phyloP scores from a whole-genome alignment of 2,113 vertebrate genomes.

The rabbit (Oryctolagus cuniculus) region mOryCun1.1 NC_091439.1:108236001-108236500 shows the following conservation, averaged over 20 bases:
- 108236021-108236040: too few relatives aligned
- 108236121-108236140: not conserved
- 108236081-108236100: not conserved
- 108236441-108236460: not conserved
- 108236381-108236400: conserved; percentile 1
- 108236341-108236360: not conserved
- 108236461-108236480: not conserved
- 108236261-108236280: not conserved
- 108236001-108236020: not conserved
- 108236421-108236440: not conserved
- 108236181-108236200: not conserved
- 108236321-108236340: not conserved
- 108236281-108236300: not conserved
- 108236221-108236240: not conserved
- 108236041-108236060: not conserved
- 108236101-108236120: not conserved
- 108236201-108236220: not conserved
- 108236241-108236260: not conserved
- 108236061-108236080: not conserved
- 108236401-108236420: not conserved
- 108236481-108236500: not conserved
- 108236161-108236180: not conserved
- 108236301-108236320: not conserved
- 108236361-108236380: conserved; percentile 30
- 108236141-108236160: not conserved